A percentile compares a stretch with the other conserved stretches of the same genome.
Conservation (phyloP, 1,140 invertebrate genomes). For the Paralvinella palmiformis region DNA sequence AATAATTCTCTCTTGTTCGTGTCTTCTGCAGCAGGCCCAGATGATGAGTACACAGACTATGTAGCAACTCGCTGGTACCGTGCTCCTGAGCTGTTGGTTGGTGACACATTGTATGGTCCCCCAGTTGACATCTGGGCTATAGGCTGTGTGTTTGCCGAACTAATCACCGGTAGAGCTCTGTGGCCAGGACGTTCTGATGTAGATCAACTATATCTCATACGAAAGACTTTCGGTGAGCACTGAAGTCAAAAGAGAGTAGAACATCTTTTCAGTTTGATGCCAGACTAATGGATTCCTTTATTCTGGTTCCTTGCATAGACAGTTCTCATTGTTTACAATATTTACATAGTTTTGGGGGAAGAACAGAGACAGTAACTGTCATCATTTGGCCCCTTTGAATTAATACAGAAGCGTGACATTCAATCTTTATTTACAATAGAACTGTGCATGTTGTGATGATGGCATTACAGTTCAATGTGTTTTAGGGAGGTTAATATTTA, state of each 20-base stretch:
- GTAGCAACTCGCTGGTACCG: slow-evolving; percentile 98
- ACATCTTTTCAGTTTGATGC: neutral
- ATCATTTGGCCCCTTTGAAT: no score
- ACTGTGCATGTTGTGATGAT: no score
- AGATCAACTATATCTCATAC: slow-evolving; percentile 93
- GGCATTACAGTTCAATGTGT: no score
- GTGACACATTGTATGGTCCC: slow-evolving; percentile 94
- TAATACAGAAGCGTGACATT: no score
- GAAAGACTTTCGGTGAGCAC: slow-evolving; percentile 65
- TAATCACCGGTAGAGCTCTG: slow-evolving; percentile 66
- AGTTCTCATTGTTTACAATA: neutral
- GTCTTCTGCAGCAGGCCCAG: slow-evolving; percentile 57
- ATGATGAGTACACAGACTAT: slow-evolving; percentile 98
- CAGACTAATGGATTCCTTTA: neutral
- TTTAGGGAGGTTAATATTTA: no score
- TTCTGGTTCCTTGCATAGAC: neutral
- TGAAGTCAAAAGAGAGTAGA: neutral
- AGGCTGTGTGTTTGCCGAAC: slow-evolving; percentile 87
- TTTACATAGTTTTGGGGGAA: no score
- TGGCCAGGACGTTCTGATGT: slow-evolving; percentile 98
- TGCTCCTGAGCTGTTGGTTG: slow-evolving; percentile 88
- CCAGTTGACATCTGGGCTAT: slow-evolving; percentile 95
- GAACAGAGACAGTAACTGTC: no score
- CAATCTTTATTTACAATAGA: no score
- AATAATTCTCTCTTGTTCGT: neutral